Conservation (phyloP, 2,797 vertebrate genomes). For the Schizothorax lantsangensis region DNA sequence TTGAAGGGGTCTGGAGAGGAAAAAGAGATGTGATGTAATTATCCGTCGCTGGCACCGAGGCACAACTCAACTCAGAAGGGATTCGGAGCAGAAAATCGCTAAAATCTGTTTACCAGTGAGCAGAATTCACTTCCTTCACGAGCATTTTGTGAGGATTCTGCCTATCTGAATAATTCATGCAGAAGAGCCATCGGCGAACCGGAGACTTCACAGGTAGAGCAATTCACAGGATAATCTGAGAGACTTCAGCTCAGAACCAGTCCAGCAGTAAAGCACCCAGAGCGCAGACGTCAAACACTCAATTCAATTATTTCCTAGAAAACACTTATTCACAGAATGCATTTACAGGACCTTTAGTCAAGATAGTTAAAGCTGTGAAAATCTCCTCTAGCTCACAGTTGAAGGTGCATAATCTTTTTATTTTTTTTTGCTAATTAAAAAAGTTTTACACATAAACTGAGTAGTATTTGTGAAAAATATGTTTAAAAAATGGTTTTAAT, state of each 20-base stretch:
- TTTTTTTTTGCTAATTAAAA: slow-evolving; percentile 13
- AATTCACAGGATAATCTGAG: slow-evolving; percentile 68
- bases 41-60: slow-evolving; percentile 69
- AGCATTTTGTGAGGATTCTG: slow-evolving; percentile 74
- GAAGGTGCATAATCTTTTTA: not conserved
- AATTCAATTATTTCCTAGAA: slow-evolving; percentile 60
- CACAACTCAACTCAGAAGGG: slow-evolving; percentile 70
- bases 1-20: slow-evolving; percentile 65
- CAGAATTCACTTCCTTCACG: slow-evolving; percentile 68
- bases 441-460: not conserved
- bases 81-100: slow-evolving; percentile 77
- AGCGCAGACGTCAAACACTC: slow-evolving; percentile 43
- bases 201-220: slow-evolving; percentile 68
- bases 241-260: slow-evolving; percentile 42
- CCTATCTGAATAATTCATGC: slow-evolving; percentile 81
- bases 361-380: slow-evolving; percentile 33
- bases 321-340: slow-evolving; percentile 32
- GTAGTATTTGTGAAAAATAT: not conserved
- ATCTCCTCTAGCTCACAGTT: not conserved
- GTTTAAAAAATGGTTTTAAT: not conserved
- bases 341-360: slow-evolving; percentile 35
- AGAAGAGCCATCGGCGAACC: slow-evolving; percentile 74
- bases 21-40: slow-evolving; percentile 71
- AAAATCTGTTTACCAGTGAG: slow-evolving; percentile 80
- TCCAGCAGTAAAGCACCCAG: slow-evolving; percentile 54